Conservation (phyloP, 2,113 vertebrate species). For the Astur gentilis region DNA sequence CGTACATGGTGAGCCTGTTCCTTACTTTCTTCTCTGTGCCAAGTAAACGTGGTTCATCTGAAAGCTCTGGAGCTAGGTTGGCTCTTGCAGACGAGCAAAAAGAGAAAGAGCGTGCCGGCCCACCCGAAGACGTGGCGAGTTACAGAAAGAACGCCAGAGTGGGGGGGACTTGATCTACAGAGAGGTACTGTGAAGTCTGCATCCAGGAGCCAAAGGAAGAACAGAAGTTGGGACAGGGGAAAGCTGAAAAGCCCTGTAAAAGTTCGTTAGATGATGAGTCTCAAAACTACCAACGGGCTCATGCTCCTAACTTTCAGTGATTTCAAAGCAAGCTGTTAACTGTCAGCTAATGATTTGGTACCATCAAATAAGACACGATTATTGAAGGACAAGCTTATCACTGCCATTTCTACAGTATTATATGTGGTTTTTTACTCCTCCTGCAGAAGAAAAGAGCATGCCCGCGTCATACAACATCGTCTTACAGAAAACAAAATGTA, state of each 20-base stretch:
- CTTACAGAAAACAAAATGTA: background rate
- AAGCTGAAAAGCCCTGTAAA: background rate
- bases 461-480: rapidly evolving
- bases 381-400: background rate
- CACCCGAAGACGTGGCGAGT: rapidly evolving
- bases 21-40: background rate
- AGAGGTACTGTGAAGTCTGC: rapidly evolving
- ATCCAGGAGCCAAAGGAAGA: background rate
- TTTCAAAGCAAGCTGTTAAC: background rate
- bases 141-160: background rate
- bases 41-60: background rate
- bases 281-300: background rate
- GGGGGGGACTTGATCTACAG: too few relatives aligned
- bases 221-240: background rate
- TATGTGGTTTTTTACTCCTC: background rate
- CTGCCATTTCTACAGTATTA: background rate
- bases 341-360: background rate
- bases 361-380: background rate
- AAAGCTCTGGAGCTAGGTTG: background rate
- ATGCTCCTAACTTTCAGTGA: rapidly evolving
- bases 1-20: background rate
- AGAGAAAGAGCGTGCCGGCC: background rate
- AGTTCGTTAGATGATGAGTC: background rate
- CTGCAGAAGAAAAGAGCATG: background rate
- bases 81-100: too few relatives aligned